phyloP scores from a whole-genome alignment of 2,797 vertebrate species.

The Centroberyx gerrardi region DNA sequence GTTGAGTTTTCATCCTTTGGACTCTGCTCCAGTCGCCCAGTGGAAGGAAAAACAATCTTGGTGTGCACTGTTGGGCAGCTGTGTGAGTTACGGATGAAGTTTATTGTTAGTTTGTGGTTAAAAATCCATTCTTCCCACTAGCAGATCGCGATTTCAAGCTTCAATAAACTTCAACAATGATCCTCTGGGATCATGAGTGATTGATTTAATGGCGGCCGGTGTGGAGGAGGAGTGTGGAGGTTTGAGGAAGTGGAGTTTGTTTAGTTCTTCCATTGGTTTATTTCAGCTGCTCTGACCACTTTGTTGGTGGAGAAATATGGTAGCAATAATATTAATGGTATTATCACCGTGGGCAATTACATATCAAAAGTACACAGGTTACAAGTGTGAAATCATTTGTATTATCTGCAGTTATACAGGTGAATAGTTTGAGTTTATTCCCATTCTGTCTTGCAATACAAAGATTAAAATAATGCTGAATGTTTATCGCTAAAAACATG shows the following conservation, averaged over 20 bases:
- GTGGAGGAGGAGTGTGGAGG: slow-evolving; percentile 44
- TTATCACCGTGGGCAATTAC: slow-evolving; percentile 12
- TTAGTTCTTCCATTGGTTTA: slow-evolving; percentile 24
- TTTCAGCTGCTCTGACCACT: neutral
- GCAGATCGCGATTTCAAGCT: slow-evolving; percentile 36
- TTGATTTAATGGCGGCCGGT: slow-evolving; percentile 70
- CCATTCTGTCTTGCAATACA: neutral
- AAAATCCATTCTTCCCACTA: slow-evolving; percentile 59
- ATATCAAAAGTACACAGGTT: neutral
- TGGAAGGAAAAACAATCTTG: slow-evolving; percentile 61
- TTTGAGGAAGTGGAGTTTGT: slow-evolving; percentile 52
- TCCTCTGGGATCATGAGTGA: slow-evolving; percentile 69
- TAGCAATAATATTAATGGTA: slow-evolving; percentile 12
- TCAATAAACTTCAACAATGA: slow-evolving; percentile 47
- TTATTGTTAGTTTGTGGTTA: slow-evolving; percentile 49
- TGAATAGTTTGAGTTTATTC: neutral
- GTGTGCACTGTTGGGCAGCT: slow-evolving; percentile 23
- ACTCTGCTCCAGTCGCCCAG: slow-evolving; percentile 63
- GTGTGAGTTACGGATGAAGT: slow-evolving; percentile 58
- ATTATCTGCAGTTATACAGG: neutral
- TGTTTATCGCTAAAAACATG: no score
- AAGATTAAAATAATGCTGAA: no score
- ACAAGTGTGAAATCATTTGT: neutral
- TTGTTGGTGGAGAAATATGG: neutral
- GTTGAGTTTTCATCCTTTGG: slow-evolving; percentile 72